Evolutionary conservation across 2,113 vertebrate genomes (phyloP).

Genomic region (Mirza zaza): DNA sequence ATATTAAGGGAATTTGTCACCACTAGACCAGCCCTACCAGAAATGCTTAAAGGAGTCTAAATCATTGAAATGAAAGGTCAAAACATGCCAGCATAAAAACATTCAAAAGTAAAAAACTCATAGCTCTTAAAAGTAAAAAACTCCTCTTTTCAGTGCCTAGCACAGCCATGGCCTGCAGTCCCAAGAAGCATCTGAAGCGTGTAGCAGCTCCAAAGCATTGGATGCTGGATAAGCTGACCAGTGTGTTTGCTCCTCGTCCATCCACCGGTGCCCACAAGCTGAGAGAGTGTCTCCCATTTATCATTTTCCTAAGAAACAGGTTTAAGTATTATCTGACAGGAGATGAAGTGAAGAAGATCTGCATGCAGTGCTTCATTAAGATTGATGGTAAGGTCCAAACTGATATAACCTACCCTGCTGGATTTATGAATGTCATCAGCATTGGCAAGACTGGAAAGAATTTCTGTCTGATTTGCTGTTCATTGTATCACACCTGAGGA

Average conservation of each 20-base stretch:
- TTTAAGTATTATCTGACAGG: slow-evolving; percentile 98
- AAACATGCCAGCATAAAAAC: no score
- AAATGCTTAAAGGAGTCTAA: no score
- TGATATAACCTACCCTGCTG: slow-evolving; percentile 95
- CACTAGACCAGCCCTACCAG: no score
- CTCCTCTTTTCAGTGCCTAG: no score
- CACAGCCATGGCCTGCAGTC: slow-evolving; percentile 89
- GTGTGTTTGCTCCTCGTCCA: slow-evolving; percentile 97
- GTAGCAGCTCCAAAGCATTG: slow-evolving; percentile 94
- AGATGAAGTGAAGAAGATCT: slow-evolving; percentile 99
- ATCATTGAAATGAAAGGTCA: no score
- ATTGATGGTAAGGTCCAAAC: slow-evolving; percentile 98
- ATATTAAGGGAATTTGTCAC: no score
- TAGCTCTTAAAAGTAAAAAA: no score
- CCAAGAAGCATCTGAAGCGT: slow-evolving; percentile 98
- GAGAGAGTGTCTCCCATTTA: slow-evolving; percentile 97
- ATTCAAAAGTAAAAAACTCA: no score
- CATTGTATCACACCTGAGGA: slow-evolving; percentile 97
- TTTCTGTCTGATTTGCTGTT: slow-evolving; percentile 97
- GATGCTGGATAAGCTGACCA: slow-evolving; percentile 98
- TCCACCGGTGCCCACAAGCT: slow-evolving; percentile 99
- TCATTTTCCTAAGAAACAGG: slow-evolving; percentile 98
- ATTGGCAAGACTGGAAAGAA: slow-evolving; percentile 97
- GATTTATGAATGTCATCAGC: slow-evolving; percentile 99
- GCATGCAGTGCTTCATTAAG: slow-evolving; percentile 99